These are phyloP conservation scores for Drosophila neocordata DNA, from an alignment of 1,140 invertebrate species.

Conservation along the genomic window DNA sequence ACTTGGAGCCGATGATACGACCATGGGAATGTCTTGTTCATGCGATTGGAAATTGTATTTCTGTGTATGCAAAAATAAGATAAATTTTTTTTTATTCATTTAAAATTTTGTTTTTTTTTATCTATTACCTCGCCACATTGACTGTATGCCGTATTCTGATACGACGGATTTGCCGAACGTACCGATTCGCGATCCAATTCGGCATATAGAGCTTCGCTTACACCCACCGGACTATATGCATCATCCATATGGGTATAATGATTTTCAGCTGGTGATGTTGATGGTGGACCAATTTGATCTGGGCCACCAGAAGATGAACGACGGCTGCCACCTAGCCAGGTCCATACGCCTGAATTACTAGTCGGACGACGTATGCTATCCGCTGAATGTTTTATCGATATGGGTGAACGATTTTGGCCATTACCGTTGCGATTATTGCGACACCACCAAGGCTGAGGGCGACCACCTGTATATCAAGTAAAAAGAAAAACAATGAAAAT, in stretches of 20 bases:
- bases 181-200: constrained; percentile 85
- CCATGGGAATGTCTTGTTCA: constrained; percentile 86
- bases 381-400: constrained; percentile 79
- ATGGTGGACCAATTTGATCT: constrained; percentile 83
- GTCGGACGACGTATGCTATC: constrained; percentile 84
- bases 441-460: constrained; percentile 82
- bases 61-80: too few species aligned
- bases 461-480: constrained; percentile 64
- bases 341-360: constrained; percentile 86
- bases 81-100: background rate
- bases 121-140: constrained; percentile 85
- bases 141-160: constrained; percentile 88
- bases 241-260: constrained; percentile 89
- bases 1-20: constrained; percentile 87
- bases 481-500: constrained; percentile 6
- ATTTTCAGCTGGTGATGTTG: constrained; percentile 85
- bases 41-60: constrained; percentile 81
- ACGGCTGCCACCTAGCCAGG: constrained; percentile 86
- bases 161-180: constrained; percentile 85
- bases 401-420: constrained; percentile 73
- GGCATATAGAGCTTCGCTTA: constrained; percentile 86
- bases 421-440: constrained; percentile 77
- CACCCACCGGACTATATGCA: constrained; percentile 84
- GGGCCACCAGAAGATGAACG: constrained; percentile 81
- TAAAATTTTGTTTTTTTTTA: too few species aligned